Conservation (phyloP, 2,113 vertebrate genomes). For the Nyctibius bracteatus region DNA sequence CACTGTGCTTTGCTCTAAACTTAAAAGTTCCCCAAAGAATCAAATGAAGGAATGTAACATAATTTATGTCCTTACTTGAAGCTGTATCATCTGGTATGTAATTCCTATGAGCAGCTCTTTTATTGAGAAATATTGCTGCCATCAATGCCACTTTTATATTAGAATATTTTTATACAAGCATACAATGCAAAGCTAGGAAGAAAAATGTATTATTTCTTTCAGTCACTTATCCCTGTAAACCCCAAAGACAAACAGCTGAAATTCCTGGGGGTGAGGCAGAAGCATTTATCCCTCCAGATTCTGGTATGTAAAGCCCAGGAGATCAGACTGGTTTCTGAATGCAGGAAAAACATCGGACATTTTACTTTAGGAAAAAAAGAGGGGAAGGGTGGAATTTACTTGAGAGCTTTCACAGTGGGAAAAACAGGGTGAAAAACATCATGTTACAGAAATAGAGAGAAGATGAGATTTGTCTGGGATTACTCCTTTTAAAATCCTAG, state of each 20-base stretch:
- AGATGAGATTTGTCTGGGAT: slow-evolving; percentile 1
- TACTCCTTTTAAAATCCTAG: neutral
- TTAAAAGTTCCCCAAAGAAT: neutral
- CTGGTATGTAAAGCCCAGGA: neutral
- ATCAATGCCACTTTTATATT: neutral
- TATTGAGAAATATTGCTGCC: neutral
- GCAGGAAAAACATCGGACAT: neutral
- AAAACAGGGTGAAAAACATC: neutral
- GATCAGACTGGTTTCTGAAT: neutral
- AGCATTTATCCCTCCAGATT: neutral
- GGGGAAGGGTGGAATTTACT: neutral
- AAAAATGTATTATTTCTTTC: neutral
- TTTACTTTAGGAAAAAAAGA: neutral
- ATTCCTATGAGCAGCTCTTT: neutral
- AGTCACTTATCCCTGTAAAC: neutral
- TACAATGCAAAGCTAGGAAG: neutral
- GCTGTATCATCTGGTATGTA: neutral
- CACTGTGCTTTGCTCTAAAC: neutral
- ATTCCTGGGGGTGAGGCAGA: neutral
- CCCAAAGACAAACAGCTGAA: neutral
- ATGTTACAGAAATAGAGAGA: neutral
- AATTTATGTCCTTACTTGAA: neutral
- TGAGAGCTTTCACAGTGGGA: neutral
- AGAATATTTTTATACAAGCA: neutral
- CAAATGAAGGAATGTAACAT: neutral